Conservation (phyloP, 2,113 vertebrate genomes). For the Hemicordylus capensis region DNA sequence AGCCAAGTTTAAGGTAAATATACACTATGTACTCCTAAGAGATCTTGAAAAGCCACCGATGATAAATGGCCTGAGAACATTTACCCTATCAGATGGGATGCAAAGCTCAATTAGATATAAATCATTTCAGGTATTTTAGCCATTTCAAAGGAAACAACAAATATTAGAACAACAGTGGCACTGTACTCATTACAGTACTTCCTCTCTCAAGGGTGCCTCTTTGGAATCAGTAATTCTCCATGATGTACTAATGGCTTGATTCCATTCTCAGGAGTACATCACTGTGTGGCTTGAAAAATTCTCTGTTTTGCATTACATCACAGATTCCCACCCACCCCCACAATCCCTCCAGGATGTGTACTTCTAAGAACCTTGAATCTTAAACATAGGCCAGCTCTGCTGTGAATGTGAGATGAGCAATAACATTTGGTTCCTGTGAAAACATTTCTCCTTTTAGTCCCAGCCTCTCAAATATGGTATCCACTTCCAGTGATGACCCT, state of each 20-base stretch:
- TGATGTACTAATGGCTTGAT: conserved; percentile 60
- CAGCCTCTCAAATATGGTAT: conserved; percentile 9
- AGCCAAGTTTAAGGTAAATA: conserved; percentile 68
- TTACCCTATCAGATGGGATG: conserved; percentile 71
- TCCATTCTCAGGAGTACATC: conserved; percentile 53
- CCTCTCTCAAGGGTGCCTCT: conserved; percentile 59
- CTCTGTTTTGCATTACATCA: conserved; percentile 33
- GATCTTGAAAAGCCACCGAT: conserved; percentile 58
- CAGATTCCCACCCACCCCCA: no score
- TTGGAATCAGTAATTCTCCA: conserved; percentile 57
- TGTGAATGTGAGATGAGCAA: not conserved
- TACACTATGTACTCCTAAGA: conserved; percentile 56
- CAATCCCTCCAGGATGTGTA: not conserved
- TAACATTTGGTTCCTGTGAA: not conserved
- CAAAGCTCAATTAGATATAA: conserved; percentile 72
- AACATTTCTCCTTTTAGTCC: not conserved
- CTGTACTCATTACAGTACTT: conserved; percentile 65
- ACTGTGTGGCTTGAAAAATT: conserved; percentile 52
- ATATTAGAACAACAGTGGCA: conserved; percentile 63
- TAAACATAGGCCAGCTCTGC: not conserved
- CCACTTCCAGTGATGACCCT: not conserved
- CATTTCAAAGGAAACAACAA: conserved; percentile 70
- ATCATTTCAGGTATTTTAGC: conserved; percentile 73
- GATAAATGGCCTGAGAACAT: conserved; percentile 69
- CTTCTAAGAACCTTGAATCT: conserved; percentile 25